These are phyloP conservation scores for Stylophora pistillata DNA, from an alignment of 64 coral and sea anemone genomes.

Conservation along the genomic window DNA sequence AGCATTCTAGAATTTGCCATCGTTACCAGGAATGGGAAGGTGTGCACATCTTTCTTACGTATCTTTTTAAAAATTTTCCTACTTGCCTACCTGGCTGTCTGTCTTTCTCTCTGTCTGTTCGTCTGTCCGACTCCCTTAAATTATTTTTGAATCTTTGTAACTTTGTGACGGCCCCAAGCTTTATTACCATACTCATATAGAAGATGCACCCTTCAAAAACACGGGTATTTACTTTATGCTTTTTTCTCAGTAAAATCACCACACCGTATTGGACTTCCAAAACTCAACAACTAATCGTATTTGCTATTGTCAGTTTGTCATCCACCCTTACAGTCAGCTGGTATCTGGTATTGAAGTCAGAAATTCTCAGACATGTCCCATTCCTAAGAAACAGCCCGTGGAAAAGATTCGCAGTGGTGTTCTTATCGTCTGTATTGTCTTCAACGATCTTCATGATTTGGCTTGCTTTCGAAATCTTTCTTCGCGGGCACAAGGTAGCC, in stretches of 20 bases:
- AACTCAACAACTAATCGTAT: background rate
- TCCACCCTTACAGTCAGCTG: slow-evolving; percentile 44
- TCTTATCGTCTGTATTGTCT: background rate
- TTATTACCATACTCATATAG: too few species aligned
- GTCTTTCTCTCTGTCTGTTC: too few species aligned
- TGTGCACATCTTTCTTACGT: background rate
- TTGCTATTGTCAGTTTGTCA: slow-evolving; percentile 13
- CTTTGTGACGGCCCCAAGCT: too few species aligned
- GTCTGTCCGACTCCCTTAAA: too few species aligned
- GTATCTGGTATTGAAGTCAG: slow-evolving; percentile 9
- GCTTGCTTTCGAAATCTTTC: background rate
- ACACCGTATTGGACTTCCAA: background rate
- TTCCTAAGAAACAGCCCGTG: slow-evolving; percentile 14
- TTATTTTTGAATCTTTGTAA: too few species aligned
- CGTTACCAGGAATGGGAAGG: background rate
- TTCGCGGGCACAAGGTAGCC: slow-evolving; percentile 6
- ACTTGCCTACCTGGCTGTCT: too few species aligned
- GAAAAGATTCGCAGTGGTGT: background rate
- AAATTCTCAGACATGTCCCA: background rate
- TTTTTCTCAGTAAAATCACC: background rate
- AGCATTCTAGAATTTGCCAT: slow-evolving; percentile 28
- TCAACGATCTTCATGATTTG: background rate
- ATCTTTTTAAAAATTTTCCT: too few species aligned
- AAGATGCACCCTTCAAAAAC: too few species aligned
- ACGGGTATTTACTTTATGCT: background rate